Evolutionary conservation across 1,140 invertebrate genomes (phyloP).

Genomic region (Ceratoteleas bidentatus): DNA sequence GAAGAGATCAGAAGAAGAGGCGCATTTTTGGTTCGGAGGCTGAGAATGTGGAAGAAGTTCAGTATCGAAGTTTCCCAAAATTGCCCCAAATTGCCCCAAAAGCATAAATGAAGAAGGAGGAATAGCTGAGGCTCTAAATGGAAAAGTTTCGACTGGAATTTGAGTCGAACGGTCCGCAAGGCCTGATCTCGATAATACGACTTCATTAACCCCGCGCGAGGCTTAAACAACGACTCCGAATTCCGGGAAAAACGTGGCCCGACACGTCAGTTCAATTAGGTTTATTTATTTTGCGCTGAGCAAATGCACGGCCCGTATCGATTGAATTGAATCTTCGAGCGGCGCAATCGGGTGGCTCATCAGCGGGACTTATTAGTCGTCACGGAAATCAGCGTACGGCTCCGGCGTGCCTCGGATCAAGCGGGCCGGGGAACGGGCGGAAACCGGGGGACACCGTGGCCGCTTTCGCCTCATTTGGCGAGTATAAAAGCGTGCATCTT

Average conservation of each 20-base stretch:
- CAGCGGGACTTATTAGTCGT: slow-evolving; percentile 52
- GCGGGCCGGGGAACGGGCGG: slow-evolving; percentile 21
- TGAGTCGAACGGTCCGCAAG: too few species aligned
- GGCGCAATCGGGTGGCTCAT: slow-evolving; percentile 42
- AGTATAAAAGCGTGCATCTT: slow-evolving; percentile 62
- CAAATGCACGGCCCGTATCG: slow-evolving; percentile 43
- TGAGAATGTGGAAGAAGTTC: too few species aligned
- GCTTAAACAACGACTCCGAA: too few species aligned
- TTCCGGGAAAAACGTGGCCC: too few species aligned
- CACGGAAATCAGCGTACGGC: slow-evolving; percentile 45
- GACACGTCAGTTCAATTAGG: slow-evolving; percentile 38
- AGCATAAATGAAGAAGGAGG: too few species aligned
- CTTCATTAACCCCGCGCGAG: too few species aligned
- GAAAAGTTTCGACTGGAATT: too few species aligned
- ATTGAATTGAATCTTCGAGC: slow-evolving; percentile 47
- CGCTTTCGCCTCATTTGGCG: slow-evolving; percentile 53
- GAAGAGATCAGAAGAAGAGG: slow-evolving; percentile 22
- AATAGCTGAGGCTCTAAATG: too few species aligned
- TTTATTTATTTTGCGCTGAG: slow-evolving; percentile 43
- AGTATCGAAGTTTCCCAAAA: too few species aligned
- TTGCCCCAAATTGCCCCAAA: too few species aligned
- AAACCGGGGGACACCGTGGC: slow-evolving; percentile 21
- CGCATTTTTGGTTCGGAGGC: too few species aligned
- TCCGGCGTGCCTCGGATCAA: slow-evolving; percentile 41
- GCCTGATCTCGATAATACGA: too few species aligned